Evolutionary conservation across 2,113 vertebrate species (phyloP).

Genomic region (Morone chrysops): DNA sequence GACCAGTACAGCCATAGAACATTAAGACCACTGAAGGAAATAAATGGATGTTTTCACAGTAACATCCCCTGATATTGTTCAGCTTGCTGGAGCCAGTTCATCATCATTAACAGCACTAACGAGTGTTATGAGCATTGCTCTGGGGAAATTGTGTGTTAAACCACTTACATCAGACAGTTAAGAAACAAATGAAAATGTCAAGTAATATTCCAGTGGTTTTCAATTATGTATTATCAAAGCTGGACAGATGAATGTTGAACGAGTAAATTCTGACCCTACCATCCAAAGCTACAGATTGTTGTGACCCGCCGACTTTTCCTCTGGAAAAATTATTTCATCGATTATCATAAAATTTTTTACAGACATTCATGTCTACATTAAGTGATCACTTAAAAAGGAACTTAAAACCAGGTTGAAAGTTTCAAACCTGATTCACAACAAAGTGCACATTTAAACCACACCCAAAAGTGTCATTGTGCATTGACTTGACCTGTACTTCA

Average conservation of each 20-base stretch:
- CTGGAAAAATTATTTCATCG: background rate
- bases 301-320: no score
- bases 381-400: background rate
- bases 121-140: slow-evolving; percentile 26
- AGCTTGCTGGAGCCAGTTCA: slow-evolving; percentile 59
- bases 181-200: slow-evolving; percentile 22
- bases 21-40: slow-evolving; percentile 63
- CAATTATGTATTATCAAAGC: background rate
- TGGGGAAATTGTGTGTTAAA: slow-evolving; percentile 55
- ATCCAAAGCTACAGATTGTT: background rate
- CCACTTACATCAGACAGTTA: slow-evolving; percentile 24
- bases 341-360: background rate
- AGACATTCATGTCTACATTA: background rate
- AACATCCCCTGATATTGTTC: slow-evolving; percentile 68
- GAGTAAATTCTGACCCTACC: background rate
- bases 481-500: background rate
- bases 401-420: background rate
- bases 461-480: background rate
- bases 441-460: background rate
- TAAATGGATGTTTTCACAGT: slow-evolving; percentile 64
- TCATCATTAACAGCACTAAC: slow-evolving; percentile 70
- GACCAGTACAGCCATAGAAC: slow-evolving; percentile 48
- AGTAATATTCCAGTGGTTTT: slow-evolving; percentile 21
- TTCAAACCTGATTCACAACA: background rate
- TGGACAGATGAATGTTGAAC: background rate